Evolutionary conservation across 2,113 vertebrate genomes (phyloP).

Genomic region (Athene noctua): DNA sequence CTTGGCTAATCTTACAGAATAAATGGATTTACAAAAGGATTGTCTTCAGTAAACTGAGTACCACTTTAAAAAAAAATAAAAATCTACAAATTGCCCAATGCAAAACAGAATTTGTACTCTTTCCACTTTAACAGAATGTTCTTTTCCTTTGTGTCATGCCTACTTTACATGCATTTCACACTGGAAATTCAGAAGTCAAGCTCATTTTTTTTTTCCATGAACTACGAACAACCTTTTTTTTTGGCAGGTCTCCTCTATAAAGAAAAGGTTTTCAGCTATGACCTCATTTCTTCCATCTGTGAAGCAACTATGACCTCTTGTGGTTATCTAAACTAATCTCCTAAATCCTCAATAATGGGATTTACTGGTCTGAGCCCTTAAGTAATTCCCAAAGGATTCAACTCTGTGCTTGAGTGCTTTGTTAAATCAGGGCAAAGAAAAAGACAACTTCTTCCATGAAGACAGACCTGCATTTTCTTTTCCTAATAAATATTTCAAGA

Average conservation of each 20-base stretch:
- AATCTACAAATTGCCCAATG: neutral
- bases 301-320: constrained; percentile 36
- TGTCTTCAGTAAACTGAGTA: neutral
- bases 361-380: neutral
- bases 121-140: neutral
- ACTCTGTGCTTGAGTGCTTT: neutral
- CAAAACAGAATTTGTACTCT: neutral
- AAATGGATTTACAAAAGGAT: neutral
- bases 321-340: constrained; percentile 17
- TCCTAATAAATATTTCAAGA: neutral
- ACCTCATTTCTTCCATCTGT: neutral
- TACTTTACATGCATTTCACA: neutral
- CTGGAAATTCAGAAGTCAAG: neutral
- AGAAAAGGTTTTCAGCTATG: neutral
- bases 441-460: neutral
- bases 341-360: constrained; percentile 28
- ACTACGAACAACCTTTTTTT: neutral
- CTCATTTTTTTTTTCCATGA: neutral
- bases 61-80: neutral
- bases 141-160: neutral
- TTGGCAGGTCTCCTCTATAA: neutral
- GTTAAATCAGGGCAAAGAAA: neutral
- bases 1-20: neutral
- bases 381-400: neutral
- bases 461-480: neutral